Evolutionary conservation across 2,113 vertebrate genomes (phyloP), one percentile per base, ranked within the genome.

Genomic region (Lampris incognitus): DNA sequence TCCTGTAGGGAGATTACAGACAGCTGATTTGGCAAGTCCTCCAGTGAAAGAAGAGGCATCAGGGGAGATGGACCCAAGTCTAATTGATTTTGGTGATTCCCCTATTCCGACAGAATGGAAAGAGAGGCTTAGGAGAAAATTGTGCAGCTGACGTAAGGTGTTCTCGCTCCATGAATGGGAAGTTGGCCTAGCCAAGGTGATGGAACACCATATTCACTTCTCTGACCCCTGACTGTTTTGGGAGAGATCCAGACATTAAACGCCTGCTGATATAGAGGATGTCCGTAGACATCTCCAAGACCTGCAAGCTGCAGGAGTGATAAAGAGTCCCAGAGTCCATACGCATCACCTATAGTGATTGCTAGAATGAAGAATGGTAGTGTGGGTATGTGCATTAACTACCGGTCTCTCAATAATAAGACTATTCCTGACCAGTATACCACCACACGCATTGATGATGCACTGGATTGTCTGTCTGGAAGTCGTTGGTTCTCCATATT

Each of bases 371-470:
- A 76, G n/a, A 69, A 59, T 13, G 75, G 59, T 0, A 40, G 44
- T 40, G 24, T 70, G 5, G 9, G 36, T 1, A 77, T 77, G 67
- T 77, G 58, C 37, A 50, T 64, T 3, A 67, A 56, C 8, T 70
- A 77, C 36, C 13, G 59, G 2, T 70, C 51, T 0, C 10, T 76
- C 39, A 76, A 77, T 11, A 7, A 57, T 10, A 54, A 10, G 2
- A 67, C 63, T 1, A 10, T 76, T 1, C 74, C 74, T 6, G 74
- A 76, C 74, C 24, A 76, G 49, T 68, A 69, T 11, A 66, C 54
- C 6, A 36, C 44, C 4, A 51, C 63, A 0, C 0, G 41, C 5
- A 64, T 66, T 6, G 62, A 74, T 13, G 72, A 74, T 66, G 61
- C 52, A 4, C 1, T 74, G 4, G 6, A 63, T 9, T 66, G 62